Evolutionary conservation across 2,888 invertebrate species (phyloP).

Genomic region (Stenolophus ochropezus): DNA sequence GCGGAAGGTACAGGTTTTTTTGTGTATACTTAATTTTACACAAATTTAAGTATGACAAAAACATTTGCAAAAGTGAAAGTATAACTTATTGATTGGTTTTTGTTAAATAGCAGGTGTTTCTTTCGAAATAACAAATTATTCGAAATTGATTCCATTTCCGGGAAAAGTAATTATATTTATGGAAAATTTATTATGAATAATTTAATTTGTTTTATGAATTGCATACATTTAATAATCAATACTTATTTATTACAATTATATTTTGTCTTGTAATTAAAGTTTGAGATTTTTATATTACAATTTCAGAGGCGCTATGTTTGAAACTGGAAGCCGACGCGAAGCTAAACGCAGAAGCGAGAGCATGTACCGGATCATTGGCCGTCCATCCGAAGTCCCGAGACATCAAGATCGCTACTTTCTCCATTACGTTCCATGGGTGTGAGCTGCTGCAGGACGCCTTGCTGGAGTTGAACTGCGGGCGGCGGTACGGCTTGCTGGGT

Average conservation of each 20-base stretch:
- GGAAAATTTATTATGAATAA: not conserved
- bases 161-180: not conserved
- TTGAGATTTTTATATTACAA: too few relatives aligned
- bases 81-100: not conserved
- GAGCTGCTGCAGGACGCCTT: constrained; percentile 97
- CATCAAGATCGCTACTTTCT: constrained; percentile 96
- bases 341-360: constrained; percentile 93
- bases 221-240: not conserved
- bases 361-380: constrained; percentile 95
- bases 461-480: constrained; percentile 97
- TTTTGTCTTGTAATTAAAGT: too few relatives aligned
- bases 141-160: constrained; percentile 65
- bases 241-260: too few relatives aligned
- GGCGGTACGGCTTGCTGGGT: constrained; percentile 97
- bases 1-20: constrained; percentile 78
- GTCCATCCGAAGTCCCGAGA: constrained; percentile 97
- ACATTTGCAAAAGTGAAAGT: constrained; percentile 31
- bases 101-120: not conserved
- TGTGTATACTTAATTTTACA: not conserved
- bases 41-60: not conserved
- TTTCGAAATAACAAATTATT: not conserved
- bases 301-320: constrained; percentile 87
- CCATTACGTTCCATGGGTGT: constrained; percentile 98
- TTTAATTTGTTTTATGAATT: not conserved
- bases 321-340: constrained; percentile 93